Evolutionary conservation across 2,113 vertebrate species (phyloP).

Genomic region (Xenotilapia caudafasciata): DNA sequence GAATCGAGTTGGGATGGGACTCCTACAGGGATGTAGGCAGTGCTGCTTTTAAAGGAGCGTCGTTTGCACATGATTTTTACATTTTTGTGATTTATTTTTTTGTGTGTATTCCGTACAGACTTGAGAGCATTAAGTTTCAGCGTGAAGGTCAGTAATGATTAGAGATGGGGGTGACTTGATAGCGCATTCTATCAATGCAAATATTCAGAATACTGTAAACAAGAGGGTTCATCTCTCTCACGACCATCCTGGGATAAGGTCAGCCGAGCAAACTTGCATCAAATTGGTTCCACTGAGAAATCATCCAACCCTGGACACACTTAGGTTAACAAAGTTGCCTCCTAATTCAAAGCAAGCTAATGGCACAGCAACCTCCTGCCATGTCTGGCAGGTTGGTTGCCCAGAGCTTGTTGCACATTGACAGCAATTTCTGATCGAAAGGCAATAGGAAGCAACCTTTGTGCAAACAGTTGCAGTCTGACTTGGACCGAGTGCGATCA

Average conservation of each 20-base stretch:
- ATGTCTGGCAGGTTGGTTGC: neutral
- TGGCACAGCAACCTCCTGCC: neutral
- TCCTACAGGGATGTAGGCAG: neutral
- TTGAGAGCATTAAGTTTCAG: neutral
- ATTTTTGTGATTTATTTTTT: neutral
- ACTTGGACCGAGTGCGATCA: neutral
- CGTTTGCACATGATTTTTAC: neutral
- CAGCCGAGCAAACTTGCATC: neutral
- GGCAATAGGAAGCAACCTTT: neutral
- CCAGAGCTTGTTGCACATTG: rapidly evolving
- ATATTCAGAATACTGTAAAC: neutral
- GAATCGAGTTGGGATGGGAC: neutral
- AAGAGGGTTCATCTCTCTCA: neutral
- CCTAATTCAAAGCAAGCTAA: neutral
- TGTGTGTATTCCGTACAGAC: rapidly evolving
- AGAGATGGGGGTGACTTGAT: neutral
- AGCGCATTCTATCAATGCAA: neutral
- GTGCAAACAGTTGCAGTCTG: neutral
- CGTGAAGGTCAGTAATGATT: neutral
- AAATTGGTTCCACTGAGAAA: neutral
- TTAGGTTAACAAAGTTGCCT: neutral
- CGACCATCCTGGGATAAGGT: neutral
- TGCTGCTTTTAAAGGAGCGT: neutral
- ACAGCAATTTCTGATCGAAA: neutral
- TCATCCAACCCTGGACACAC: neutral